phyloP scores from a whole-genome alignment of 1,140 invertebrate genomes.

The Brachionus calyciflorus region DNA sequence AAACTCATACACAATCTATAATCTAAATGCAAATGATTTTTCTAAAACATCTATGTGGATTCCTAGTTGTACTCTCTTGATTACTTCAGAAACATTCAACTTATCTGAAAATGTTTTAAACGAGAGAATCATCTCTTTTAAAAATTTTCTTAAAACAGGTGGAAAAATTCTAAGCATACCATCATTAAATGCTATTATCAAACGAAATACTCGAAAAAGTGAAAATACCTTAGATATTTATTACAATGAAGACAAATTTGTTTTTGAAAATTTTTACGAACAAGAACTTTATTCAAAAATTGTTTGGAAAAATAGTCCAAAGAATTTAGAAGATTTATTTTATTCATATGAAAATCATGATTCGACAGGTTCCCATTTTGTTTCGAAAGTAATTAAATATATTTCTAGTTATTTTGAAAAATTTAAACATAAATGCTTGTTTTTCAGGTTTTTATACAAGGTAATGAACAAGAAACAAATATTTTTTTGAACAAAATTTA shows the following conservation, averaged over 20 bases:
- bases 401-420: background rate
- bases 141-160: background rate
- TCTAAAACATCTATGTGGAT: background rate
- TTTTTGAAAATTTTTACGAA: slow-evolving; percentile 19
- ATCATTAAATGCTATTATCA: background rate
- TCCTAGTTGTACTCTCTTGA: background rate
- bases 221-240: background rate
- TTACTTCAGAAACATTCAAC: slow-evolving; percentile 21
- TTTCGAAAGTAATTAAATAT: background rate
- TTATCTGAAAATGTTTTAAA: background rate
- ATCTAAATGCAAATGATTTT: background rate
- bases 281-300: background rate
- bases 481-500: background rate
- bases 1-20: slow-evolving; percentile 30
- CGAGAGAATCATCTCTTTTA: background rate
- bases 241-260: background rate
- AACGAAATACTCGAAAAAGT: background rate
- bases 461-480: background rate
- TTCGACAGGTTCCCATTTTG: background rate
- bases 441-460: background rate
- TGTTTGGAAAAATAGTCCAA: background rate
- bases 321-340: background rate
- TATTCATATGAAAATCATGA: background rate
- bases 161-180: slow-evolving; percentile 35
- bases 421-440: background rate